Evolutionary conservation across 92 coral and sea anemone genomes (phyloP).

Genomic region (Plumapathes pennacea): DNA sequence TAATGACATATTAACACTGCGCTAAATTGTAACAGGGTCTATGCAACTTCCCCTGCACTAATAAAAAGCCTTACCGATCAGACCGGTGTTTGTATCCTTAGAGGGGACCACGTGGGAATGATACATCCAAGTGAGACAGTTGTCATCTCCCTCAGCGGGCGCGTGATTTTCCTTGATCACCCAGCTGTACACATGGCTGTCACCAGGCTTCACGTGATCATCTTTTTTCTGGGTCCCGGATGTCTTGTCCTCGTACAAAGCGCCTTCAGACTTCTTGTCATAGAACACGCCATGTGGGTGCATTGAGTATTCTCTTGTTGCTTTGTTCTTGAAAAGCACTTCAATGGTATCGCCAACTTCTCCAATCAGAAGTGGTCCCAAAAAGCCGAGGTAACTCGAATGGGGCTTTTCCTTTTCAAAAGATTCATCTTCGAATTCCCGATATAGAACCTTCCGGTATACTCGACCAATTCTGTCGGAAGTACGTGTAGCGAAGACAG

Average conservation of each 20-base stretch:
- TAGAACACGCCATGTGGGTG: slow-evolving; percentile 74
- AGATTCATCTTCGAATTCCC: slow-evolving; percentile 70
- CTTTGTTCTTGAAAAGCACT: slow-evolving; percentile 76
- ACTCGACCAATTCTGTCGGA: slow-evolving; percentile 55
- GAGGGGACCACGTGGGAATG: slow-evolving; percentile 67
- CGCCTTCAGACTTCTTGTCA: slow-evolving; percentile 55
- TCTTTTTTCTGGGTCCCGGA: slow-evolving; percentile 39
- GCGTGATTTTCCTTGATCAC: slow-evolving; percentile 56
- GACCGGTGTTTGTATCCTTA: slow-evolving; percentile 67
- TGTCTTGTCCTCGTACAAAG: slow-evolving; percentile 53
- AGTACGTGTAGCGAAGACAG: slow-evolving; percentile 50
- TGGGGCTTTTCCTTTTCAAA: slow-evolving; percentile 62
- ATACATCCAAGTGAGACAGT: slow-evolving; percentile 75
- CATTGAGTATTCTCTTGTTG: slow-evolving; percentile 31
- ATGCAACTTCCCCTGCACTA: no score
- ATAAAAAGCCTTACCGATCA: slow-evolving; percentile 49
- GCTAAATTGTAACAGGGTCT: no score
- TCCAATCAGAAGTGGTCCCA: slow-evolving; percentile 83
- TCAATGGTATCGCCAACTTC: slow-evolving; percentile 84
- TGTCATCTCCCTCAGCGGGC: slow-evolving; percentile 56
- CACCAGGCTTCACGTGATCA: slow-evolving; percentile 52
- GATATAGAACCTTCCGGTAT: slow-evolving; percentile 77
- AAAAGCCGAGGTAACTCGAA: slow-evolving; percentile 75
- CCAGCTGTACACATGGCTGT: slow-evolving; percentile 49
- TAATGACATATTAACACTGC: no score